Conservation (phyloP, 1,140 invertebrate species). For the Grapholita molesta region DNA sequence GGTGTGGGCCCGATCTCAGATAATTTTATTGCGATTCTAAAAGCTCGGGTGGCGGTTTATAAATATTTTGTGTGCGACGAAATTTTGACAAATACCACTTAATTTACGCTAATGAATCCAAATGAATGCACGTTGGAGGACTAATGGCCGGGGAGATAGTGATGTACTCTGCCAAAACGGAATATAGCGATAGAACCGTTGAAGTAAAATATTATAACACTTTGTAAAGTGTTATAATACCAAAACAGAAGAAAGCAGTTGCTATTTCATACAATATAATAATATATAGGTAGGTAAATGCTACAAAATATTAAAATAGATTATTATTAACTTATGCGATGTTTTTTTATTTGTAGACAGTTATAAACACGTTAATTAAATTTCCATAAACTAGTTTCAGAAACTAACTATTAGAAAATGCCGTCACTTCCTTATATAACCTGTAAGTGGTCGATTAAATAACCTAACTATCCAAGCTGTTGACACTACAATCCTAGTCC, state of each 20-base stretch:
- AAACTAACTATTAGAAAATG: background rate
- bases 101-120: slow-evolving; percentile 73
- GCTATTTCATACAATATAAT: too few relatives aligned
- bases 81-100: slow-evolving; percentile 74
- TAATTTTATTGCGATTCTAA: slow-evolving; percentile 43
- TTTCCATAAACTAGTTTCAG: background rate
- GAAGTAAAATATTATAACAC: background rate
- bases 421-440: background rate
- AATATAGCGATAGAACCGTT: slow-evolving; percentile 28
- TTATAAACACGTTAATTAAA: slow-evolving; percentile 24
- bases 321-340: too few relatives aligned
- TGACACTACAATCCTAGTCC: background rate
- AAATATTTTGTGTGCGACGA: slow-evolving; percentile 65
- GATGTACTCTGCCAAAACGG: slow-evolving; percentile 22
- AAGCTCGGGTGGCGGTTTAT: slow-evolving; percentile 44
- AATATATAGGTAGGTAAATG: too few relatives aligned
- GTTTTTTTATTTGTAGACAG: background rate
- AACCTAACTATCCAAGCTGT: background rate
- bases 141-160: slow-evolving; percentile 41
- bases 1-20: slow-evolving; percentile 34
- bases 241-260: too few relatives aligned
- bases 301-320: too few relatives aligned
- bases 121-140: slow-evolving; percentile 56
- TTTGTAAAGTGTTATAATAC: too few relatives aligned
- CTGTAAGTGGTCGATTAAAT: background rate